These are phyloP conservation scores for Salmo trutta DNA, from an alignment of 2,797 vertebrate genomes.

Conservation along the genomic window DNA sequence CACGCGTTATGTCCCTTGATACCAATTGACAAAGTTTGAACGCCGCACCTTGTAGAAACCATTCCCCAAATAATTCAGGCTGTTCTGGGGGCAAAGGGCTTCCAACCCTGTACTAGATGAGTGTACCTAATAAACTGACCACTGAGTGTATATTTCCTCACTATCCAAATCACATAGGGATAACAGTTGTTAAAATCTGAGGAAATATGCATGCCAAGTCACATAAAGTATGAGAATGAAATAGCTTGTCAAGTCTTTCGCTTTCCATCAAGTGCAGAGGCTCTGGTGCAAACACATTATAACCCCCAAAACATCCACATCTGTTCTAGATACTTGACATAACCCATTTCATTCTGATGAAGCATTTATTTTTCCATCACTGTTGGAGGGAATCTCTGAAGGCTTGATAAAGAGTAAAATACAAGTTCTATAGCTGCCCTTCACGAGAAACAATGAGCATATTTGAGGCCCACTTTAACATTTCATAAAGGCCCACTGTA, in stretches of 20 bases:
- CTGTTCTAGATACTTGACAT: neutral
- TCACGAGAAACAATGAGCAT: constrained; percentile 47
- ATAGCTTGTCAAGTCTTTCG: neutral
- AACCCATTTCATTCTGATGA: constrained; percentile 4
- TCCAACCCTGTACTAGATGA: too few relatives aligned
- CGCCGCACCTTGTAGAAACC: too few relatives aligned
- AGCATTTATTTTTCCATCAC: constrained; percentile 27
- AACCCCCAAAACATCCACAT: neutral
- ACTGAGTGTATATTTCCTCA: neutral
- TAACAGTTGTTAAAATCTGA: neutral
- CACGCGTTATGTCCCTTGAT: too few relatives aligned
- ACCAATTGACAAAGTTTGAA: too few relatives aligned
- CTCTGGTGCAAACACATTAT: neutral
- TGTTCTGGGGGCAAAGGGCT: too few relatives aligned
- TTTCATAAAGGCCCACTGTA: constrained; percentile 60
- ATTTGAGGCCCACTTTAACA: constrained; percentile 59
- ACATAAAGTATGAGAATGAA: neutral
- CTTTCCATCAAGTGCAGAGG: neutral
- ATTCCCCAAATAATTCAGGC: too few relatives aligned
- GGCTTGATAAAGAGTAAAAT: constrained; percentile 21
- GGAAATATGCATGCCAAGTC: neutral
- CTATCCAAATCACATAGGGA: neutral
- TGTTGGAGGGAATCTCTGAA: constrained; percentile 33
- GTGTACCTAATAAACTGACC: too few relatives aligned
- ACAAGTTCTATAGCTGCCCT: constrained; percentile 34